Evolutionary conservation across 2,797 vertebrate genomes (phyloP), one percentile per base, ranked within the genome.

Genomic region (Chrosomus eos): DNA sequence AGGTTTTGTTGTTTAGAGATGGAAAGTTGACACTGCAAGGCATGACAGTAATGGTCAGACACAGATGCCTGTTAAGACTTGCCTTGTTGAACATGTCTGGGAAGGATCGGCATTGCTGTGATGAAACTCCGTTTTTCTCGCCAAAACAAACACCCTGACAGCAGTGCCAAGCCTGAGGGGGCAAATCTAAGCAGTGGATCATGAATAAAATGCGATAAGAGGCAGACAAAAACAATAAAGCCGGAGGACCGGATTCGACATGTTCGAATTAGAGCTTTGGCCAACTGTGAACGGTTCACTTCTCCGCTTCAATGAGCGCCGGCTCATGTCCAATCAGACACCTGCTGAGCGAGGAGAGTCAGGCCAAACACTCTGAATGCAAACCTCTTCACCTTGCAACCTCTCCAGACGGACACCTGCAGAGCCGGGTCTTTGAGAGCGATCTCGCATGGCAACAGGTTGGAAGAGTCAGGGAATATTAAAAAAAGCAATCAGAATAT

Each of bases 281-380:
- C 68, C 81, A 28, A 68, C 80, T 43, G 74, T 21, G 33, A 83
- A 68, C 4, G 53, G 45, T 64, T 33, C 38, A 75, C 33, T 36
- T 71, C 66, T 70, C 48, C 31, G 64, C 68, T 64, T 71, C 80
- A 36, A 43, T 70, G 62, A 75, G 33, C 23, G 1, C 31, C 48
- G 11, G 64, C 81, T 70, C 43, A 45, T 68, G 85, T 83, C 84
- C 84, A 86, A 86, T 83, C 71, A 81, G 51, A 86, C 76, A 84
- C 87, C 77, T 62, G 84, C 81, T 9, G 60, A 83, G 76, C 10
- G 23, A 55, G 45, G 36, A 19, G 43, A 76, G 81, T 60, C 43
- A 21, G n/a, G 73, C 55, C 43, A 82, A 77, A 45, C 5, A 10
- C 26, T 55, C 40, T 31, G 68, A 79, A 67, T 45, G 81, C 48